Evolutionary conservation across 2,113 vertebrate species (phyloP).

Genomic region (Oceanodroma tethys): DNA sequence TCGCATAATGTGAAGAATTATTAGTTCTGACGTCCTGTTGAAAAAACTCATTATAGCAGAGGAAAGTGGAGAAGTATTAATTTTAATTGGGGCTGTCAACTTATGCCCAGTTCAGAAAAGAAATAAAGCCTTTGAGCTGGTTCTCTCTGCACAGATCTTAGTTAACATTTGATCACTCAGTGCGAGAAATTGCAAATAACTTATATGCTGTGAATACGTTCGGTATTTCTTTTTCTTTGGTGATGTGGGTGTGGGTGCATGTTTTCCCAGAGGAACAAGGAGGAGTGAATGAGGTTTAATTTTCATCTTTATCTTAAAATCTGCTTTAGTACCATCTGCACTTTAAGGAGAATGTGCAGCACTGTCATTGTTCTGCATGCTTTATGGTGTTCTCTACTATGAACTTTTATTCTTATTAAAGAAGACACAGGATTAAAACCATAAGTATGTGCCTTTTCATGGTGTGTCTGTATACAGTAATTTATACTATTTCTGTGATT

Average conservation of each 20-base stretch:
- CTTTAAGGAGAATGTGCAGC: not conserved
- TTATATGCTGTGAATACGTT: not conserved
- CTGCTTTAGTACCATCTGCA: not conserved
- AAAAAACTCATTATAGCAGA: not conserved
- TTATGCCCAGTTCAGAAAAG: not conserved
- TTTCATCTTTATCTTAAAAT: constrained; percentile 15
- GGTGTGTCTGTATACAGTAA: not conserved
- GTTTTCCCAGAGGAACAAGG: not conserved
- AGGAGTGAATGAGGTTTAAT: not conserved
- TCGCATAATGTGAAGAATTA: not conserved
- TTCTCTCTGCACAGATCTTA: not conserved
- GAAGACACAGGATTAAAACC: not conserved
- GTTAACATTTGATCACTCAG: not conserved
- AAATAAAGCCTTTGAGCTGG: not conserved
- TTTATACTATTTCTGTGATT: not conserved
- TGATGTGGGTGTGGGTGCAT: not conserved
- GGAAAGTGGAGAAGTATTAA: not conserved
- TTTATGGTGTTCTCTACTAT: not conserved
- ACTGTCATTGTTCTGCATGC: not conserved
- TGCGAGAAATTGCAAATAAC: not conserved
- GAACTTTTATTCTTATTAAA: not conserved
- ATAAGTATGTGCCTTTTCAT: not conserved
- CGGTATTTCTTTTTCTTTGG: not conserved
- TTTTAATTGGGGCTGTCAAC: not conserved
- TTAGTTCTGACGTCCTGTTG: not conserved